Conservation (phyloP, 2,113 vertebrate species). For the Cynopterus brachyotis region DNA sequence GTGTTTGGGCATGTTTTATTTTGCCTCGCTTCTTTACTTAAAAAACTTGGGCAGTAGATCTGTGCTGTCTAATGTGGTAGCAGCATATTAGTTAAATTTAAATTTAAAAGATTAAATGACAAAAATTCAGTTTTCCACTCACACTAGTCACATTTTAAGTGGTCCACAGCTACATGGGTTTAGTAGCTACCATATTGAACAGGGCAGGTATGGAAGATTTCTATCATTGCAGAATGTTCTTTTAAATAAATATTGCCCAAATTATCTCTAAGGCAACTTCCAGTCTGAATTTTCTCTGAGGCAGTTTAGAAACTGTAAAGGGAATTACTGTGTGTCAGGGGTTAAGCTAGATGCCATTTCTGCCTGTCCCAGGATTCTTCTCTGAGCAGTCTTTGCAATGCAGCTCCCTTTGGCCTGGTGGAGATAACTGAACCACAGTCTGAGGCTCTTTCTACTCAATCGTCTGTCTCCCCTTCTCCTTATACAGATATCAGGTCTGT, state of each 20-base stretch:
- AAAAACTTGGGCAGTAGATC: background rate
- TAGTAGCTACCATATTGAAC: background rate
- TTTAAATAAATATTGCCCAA: background rate
- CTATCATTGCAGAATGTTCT: background rate
- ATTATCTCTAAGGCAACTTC: background rate
- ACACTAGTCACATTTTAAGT: background rate
- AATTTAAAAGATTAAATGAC: background rate
- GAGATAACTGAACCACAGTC: background rate
- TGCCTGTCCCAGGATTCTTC: background rate
- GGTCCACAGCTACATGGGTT: background rate
- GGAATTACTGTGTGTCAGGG: background rate
- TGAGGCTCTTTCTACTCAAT: background rate
- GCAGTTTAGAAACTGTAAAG: background rate
- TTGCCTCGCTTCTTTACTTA: background rate
- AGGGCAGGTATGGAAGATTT: background rate
- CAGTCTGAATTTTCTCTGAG: background rate
- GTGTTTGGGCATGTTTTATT: background rate
- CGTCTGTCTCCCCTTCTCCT: accelerated
- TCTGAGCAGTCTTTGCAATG: background rate
- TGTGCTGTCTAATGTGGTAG: background rate
- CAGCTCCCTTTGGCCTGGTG: background rate
- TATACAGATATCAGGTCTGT: background rate
- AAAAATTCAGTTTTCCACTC: background rate
- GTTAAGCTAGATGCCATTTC: background rate
- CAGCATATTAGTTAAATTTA: background rate